Percentiles rank a stretch among this genome's conserved stretches.
These are phyloP conservation scores for Danio rerio DNA, from an alignment of 2,113 vertebrate genomes.

Conservation along the genomic window DNA sequence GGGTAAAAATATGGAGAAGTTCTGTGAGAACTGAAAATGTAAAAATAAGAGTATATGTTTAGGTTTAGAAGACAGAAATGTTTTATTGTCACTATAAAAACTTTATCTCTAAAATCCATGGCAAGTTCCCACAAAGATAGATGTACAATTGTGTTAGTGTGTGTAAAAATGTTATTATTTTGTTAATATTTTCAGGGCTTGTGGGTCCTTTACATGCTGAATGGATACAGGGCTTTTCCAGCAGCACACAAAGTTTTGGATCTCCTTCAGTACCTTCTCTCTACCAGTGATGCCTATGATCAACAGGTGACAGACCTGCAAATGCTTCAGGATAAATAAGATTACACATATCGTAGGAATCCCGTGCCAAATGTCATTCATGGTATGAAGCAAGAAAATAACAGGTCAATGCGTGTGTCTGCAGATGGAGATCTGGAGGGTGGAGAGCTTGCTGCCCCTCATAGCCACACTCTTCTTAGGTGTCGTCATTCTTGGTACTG, in stretches of 20 bases:
- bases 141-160: background rate
- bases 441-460: constrained; percentile 76
- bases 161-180: constrained; percentile 5
- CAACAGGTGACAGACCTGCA: constrained; percentile 49
- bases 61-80: no score
- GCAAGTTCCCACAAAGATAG: no score
- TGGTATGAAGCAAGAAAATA: background rate
- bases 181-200: constrained; percentile 73
- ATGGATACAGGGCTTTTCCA: constrained; percentile 73
- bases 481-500: constrained; percentile 74
- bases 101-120: no score
- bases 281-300: constrained; percentile 68
- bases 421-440: constrained; percentile 69
- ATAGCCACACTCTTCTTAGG: constrained; percentile 79
- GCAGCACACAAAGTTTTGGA: constrained; percentile 78
- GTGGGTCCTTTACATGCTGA: constrained; percentile 79
- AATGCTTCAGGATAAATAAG: background rate
- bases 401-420: constrained; percentile 11
- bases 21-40: no score
- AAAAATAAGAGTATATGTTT: no score
- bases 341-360: background rate
- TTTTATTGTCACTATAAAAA: no score
- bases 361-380: background rate
- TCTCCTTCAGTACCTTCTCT: constrained; percentile 72
- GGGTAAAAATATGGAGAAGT: no score